Conservation (phyloP, 2,113 vertebrate genomes). For the Dromas ardeola region DNA sequence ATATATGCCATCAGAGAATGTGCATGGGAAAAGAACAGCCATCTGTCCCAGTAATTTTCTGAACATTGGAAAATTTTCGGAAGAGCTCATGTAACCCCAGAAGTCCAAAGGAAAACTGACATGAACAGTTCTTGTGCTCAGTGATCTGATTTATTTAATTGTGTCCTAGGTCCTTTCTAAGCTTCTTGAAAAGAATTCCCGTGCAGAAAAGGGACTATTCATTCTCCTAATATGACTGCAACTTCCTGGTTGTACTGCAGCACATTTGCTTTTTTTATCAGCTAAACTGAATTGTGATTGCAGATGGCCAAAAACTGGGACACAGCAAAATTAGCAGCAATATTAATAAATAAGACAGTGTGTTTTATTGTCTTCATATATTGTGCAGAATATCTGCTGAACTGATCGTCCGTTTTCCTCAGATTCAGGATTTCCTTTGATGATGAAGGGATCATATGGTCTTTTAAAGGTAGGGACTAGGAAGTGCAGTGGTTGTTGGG, state of each 20-base stretch:
- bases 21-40: neutral
- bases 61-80: neutral
- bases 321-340: neutral
- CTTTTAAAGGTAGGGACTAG: neutral
- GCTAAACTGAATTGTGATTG: neutral
- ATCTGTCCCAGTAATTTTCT: neutral
- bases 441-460: rapidly evolving
- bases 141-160: neutral
- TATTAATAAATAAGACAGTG: neutral
- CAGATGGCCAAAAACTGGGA: neutral
- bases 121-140: neutral
- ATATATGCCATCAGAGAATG: neutral
- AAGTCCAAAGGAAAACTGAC: neutral
- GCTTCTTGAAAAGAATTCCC: neutral
- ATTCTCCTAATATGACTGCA: neutral
- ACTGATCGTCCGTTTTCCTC: neutral
- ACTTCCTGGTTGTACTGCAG: neutral
- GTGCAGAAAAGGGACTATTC: neutral
- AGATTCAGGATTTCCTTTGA: neutral
- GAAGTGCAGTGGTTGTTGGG: neutral
- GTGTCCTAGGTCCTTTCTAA: neutral
- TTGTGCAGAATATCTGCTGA: neutral
- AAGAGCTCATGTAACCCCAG: neutral
- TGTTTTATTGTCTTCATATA: neutral
- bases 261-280: neutral